Evolutionary conservation across 2,797 vertebrate species (phyloP).

Genomic region (Parambassis ranga): DNA sequence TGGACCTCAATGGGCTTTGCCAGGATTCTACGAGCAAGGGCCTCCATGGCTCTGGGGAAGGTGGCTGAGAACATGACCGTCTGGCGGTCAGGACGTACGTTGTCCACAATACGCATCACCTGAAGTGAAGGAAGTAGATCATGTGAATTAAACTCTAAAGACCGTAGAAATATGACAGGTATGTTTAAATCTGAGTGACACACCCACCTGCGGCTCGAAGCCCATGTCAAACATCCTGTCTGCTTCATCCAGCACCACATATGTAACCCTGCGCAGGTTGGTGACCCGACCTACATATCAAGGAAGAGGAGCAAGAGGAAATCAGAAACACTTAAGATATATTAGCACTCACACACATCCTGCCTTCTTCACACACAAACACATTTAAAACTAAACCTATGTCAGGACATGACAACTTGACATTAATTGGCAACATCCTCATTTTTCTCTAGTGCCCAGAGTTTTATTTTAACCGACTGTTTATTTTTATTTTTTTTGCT

Average conservation of each 20-base stretch:
- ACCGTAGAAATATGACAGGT: no score
- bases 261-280: slow-evolving; percentile 93
- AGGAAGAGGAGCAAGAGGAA: slow-evolving; percentile 29
- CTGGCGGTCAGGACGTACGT: slow-evolving; percentile 95
- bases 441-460: slow-evolving; percentile 51
- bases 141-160: no score
- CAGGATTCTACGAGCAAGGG: slow-evolving; percentile 93
- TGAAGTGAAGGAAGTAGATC: slow-evolving; percentile 38
- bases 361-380: slow-evolving; percentile 52
- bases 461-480: slow-evolving; percentile 25
- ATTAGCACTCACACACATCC: slow-evolving; percentile 16
- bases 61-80: slow-evolving; percentile 99
- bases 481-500: slow-evolving; percentile 62
- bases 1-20: slow-evolving; percentile 95
- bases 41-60: slow-evolving; percentile 98
- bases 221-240: slow-evolving; percentile 99
- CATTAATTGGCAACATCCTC: slow-evolving; percentile 26
- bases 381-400: slow-evolving; percentile 22
- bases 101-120: slow-evolving; percentile 99
- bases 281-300: slow-evolving; percentile 90
- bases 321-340: slow-evolving; percentile 44
- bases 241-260: slow-evolving; percentile 97
- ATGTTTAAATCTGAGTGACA: rapidly evolving
- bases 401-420: slow-evolving; percentile 4
- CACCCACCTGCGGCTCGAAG: slow-evolving; percentile 94